Percentiles rank a stretch among this genome's conserved stretches.
Evolutionary conservation across 1,140 invertebrate species (phyloP).

Genomic region (Drosophila erecta): DNA sequence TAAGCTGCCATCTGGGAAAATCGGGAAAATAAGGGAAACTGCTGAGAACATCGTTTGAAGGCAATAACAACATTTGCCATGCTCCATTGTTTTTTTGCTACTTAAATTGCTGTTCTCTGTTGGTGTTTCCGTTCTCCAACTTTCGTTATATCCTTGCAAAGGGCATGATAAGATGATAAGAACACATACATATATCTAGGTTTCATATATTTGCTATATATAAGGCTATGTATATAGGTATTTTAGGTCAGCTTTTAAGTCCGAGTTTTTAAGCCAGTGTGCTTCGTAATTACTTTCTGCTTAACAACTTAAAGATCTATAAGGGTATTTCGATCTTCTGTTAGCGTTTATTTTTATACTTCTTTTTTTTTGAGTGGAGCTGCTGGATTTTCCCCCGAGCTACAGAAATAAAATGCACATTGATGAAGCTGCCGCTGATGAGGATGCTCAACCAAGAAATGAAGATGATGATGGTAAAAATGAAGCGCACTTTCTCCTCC

Average conservation of each 20-base stretch:
- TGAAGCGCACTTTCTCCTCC: slow-evolving; percentile 27
- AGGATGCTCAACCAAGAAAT: slow-evolving; percentile 21
- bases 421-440: slow-evolving; percentile 44
- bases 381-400: slow-evolving; percentile 17
- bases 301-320: neutral
- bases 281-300: no score
- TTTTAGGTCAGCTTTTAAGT: no score
- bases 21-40: neutral
- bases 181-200: neutral
- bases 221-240: no score
- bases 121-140: neutral
- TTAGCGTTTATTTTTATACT: neutral
- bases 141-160: slow-evolving; percentile 15
- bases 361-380: neutral
- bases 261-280: no score
- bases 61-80: slow-evolving; percentile 51
- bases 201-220: neutral
- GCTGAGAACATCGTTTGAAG: slow-evolving; percentile 41
- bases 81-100: slow-evolving; percentile 35
- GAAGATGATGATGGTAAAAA: slow-evolving; percentile 38
- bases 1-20: slow-evolving; percentile 32
- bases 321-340: slow-evolving; percentile 24
- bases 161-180: no score
- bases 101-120: slow-evolving; percentile 53
- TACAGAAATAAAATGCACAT: slow-evolving; percentile 63